Conservation (phyloP, 2,888 invertebrate species). For the Coremacera marginata region DNA sequence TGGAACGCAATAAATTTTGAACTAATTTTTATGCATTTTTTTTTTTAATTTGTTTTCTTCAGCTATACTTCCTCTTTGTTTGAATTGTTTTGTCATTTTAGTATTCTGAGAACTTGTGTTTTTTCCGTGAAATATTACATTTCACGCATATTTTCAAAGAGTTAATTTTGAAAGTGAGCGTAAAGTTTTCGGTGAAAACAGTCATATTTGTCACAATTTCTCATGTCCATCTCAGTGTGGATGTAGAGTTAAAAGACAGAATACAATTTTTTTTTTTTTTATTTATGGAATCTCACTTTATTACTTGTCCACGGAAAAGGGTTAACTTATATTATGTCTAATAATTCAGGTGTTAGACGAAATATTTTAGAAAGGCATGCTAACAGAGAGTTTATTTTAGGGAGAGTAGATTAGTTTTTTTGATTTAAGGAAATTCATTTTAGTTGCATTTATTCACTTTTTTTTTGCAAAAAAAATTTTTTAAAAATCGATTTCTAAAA, state of each 20-base stretch:
- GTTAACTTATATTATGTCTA: slow-evolving; percentile 30
- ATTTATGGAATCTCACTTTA: slow-evolving; percentile 13
- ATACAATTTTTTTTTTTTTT: too few relatives aligned
- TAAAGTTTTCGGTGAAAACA: neutral
- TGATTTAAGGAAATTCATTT: neutral
- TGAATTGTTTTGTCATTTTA: neutral
- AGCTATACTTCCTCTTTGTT: neutral
- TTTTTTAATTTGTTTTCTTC: slow-evolving; percentile 1
- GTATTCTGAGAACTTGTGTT: neutral
- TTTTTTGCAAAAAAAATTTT: too few relatives aligned
- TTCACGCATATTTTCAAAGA: slow-evolving; percentile 17
- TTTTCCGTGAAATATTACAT: neutral
- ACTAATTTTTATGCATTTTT: slow-evolving; percentile 32
- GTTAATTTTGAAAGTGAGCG: slow-evolving; percentile 24
- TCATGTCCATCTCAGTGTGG: neutral
- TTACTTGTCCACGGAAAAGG: slow-evolving; percentile 20
- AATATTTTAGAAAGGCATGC: too few relatives aligned
- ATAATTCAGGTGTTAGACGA: neutral
- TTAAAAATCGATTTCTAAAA: too few relatives aligned
- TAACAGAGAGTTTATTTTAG: too few relatives aligned
- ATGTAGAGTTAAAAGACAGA: too few relatives aligned
- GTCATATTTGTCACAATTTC: slow-evolving; percentile 17
- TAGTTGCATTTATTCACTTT: too few relatives aligned
- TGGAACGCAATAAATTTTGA: slow-evolving; percentile 15
- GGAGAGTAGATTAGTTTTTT: too few relatives aligned